Conservation (phyloP, 2,113 vertebrate genomes). For the Nettapus auritus region DNA sequence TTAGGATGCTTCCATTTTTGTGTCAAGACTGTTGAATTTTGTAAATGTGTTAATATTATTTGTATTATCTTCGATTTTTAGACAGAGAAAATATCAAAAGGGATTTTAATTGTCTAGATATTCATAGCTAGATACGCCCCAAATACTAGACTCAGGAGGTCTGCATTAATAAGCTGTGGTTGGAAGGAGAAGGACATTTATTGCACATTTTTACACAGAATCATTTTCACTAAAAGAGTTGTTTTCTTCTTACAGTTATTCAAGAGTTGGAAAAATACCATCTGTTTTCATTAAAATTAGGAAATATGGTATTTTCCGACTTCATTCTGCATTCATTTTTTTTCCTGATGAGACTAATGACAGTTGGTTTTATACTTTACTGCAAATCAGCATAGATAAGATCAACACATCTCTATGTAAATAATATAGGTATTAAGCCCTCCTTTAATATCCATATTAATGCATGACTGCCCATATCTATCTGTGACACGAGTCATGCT, state of each 20-base stretch:
- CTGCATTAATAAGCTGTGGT: neutral
- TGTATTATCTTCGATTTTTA: neutral
- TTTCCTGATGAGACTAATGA: neutral
- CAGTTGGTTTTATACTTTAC: neutral
- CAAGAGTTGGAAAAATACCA: neutral
- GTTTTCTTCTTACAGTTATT: neutral
- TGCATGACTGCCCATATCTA: neutral
- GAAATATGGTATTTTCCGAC: neutral
- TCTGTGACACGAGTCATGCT: neutral
- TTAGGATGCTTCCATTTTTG: neutral
- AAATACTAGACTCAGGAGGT: neutral
- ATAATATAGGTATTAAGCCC: neutral
- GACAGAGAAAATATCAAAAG: neutral
- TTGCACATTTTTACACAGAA: neutral
- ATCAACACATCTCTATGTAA: neutral
- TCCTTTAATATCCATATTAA: neutral
- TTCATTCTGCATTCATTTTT: neutral
- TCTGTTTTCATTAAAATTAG: conserved; percentile 18
- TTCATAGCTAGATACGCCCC: neutral
- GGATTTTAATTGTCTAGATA: neutral
- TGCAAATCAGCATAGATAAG: neutral
- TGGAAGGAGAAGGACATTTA: neutral
- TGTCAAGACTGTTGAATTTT: neutral
- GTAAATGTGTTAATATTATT: neutral
- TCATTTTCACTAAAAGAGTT: neutral